Conservation (phyloP, 2,888 invertebrate species). For the Diploptera punctata region DNA sequence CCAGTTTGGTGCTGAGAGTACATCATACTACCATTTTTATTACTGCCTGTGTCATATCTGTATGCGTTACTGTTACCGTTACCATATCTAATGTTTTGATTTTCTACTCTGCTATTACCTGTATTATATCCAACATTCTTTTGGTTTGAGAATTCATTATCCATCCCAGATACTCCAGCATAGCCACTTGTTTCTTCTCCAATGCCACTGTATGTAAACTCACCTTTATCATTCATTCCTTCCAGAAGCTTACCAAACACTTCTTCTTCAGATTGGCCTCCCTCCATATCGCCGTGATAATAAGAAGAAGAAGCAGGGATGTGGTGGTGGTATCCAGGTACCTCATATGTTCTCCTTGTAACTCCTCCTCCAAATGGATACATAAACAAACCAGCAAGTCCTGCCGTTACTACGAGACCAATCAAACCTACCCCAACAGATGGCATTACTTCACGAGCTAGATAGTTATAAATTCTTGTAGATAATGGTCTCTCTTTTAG, state of each 20-base stretch:
- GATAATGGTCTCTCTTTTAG: slow-evolving; percentile 62
- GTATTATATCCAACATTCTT: neutral
- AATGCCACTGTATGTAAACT: slow-evolving; percentile 44
- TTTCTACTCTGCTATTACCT: neutral
- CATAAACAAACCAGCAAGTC: slow-evolving; percentile 77
- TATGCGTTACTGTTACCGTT: neutral
- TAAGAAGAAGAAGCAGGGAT: slow-evolving; percentile 53
- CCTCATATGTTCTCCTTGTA: slow-evolving; percentile 44
- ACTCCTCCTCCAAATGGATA: slow-evolving; percentile 73
- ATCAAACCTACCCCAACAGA: slow-evolving; percentile 79
- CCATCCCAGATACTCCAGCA: slow-evolving; percentile 12
- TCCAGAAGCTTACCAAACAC: slow-evolving; percentile 77
- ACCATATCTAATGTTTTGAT: neutral
- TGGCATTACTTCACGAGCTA: slow-evolving; percentile 82
- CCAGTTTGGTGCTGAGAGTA: neutral
- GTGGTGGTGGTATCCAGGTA: neutral
- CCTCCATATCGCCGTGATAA: slow-evolving; percentile 65
- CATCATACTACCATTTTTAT: no score
- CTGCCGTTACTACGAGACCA: slow-evolving; percentile 75
- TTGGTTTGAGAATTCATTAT: neutral
- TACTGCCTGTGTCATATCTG: neutral
- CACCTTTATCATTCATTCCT: slow-evolving; percentile 63
- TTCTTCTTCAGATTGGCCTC: slow-evolving; percentile 78
- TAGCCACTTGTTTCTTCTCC: slow-evolving; percentile 42
- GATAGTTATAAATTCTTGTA: slow-evolving; percentile 77